Percentiles rank a stretch among this genome's conserved stretches.
phyloP scores from a whole-genome alignment of 2,888 invertebrate species.

The Stictocephala bisonia region DNA sequence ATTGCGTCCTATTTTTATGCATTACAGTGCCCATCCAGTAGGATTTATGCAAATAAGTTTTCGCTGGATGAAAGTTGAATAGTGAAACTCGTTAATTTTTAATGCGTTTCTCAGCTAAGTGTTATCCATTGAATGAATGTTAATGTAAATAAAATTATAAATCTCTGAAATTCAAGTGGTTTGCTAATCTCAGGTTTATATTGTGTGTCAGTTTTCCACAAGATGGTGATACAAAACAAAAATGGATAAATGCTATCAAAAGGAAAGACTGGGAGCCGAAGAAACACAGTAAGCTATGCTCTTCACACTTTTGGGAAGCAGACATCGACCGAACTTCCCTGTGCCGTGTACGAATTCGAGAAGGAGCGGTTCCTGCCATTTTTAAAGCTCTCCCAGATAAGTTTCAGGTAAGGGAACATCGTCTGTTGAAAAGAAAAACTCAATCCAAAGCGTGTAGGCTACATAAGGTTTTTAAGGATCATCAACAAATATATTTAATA shows the following conservation, averaged over 20 bases:
- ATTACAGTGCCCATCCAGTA: too few relatives aligned
- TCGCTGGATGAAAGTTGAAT: too few relatives aligned
- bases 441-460: not conserved
- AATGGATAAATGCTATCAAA: not conserved
- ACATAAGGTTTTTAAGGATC: not conserved
- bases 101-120: too few relatives aligned
- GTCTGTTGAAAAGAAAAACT: not conserved
- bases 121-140: too few relatives aligned
- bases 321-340: too few relatives aligned
- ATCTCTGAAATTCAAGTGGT: too few relatives aligned
- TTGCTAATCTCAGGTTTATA: too few relatives aligned
- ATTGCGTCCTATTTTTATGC: too few relatives aligned
- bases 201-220: not conserved
- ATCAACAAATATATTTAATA: not conserved
- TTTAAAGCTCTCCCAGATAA: not conserved
- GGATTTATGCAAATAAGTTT: too few relatives aligned
- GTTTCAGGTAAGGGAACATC: not conserved
- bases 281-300: not conserved
- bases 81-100: too few relatives aligned
- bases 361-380: not conserved
- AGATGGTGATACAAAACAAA: not conserved
- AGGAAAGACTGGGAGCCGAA: constrained; percentile 2
- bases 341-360: not conserved
- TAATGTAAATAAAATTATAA: too few relatives aligned
- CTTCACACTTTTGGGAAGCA: not conserved